A percentile compares a stretch with the other conserved stretches of the same genome.
Evolutionary conservation across 2,797 vertebrate species (phyloP).

Genomic region (Squalus acanthias): DNA sequence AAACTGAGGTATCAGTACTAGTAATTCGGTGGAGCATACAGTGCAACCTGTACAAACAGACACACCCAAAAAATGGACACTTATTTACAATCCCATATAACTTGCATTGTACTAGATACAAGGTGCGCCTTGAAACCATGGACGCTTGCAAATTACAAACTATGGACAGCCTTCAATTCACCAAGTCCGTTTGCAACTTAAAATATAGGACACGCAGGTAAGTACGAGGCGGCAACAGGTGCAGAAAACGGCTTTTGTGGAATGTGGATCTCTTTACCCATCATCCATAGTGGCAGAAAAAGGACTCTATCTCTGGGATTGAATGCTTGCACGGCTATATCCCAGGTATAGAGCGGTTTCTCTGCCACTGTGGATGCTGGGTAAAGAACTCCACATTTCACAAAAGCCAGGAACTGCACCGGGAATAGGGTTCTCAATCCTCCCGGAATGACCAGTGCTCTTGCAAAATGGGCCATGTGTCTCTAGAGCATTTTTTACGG

Average conservation of each 20-base stretch:
- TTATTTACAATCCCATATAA: background rate
- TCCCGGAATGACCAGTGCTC: too few species aligned
- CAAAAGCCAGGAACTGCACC: too few species aligned
- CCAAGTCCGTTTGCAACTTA: background rate
- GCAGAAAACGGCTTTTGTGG: background rate
- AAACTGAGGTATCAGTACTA: background rate
- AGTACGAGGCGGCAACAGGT: background rate
- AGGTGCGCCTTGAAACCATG: background rate
- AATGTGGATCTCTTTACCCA: background rate
- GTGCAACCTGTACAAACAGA: background rate
- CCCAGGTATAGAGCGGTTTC: background rate
- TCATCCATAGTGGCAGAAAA: background rate
- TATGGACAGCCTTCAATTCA: background rate
- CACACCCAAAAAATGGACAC: background rate
- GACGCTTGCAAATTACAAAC: background rate
- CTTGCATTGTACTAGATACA: background rate
- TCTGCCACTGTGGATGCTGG: background rate
- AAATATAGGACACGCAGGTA: background rate
- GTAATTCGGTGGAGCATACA: background rate
- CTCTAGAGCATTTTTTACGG: too few species aligned
- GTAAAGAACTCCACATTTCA: too few species aligned
- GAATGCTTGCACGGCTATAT: background rate
- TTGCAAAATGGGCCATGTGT: too few species aligned
- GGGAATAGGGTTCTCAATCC: too few species aligned
- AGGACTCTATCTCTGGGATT: background rate